Evolutionary conservation across 2,797 vertebrate genomes (phyloP), one percentile per base, ranked within the genome.

Genomic region (Ptychobarbus kaznakovi): DNA sequence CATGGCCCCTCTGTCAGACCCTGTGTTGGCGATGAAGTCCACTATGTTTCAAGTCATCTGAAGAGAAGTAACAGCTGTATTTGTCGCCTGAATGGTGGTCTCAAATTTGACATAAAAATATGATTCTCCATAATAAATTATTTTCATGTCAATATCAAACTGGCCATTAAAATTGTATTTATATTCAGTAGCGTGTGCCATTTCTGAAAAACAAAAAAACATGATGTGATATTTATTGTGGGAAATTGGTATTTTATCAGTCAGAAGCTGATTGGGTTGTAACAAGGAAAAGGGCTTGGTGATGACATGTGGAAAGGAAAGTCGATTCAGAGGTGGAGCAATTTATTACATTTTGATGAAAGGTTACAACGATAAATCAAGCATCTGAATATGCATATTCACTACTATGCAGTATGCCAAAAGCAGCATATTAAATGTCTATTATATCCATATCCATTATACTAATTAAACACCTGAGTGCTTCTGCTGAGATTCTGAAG

Each of bases 21-120:
- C 83, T 74, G 78, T 89, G 87, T 70, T 69, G 46, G 86, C 89
- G 86, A 93, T 88, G 87, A 82, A 80, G 81, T 87, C 88, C 89
- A 87, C 79, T 88, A 88, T 86, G 80, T 89, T 90, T 89, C 82
- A 76, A 44, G 73, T 89, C 88, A 84, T 81, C 85, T 87, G 49
- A 91, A 89, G 80, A 35, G 87, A 84, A 89, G 89, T 90, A 90
- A 92, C 84, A 61, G 85, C 88, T 89, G 88, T 89, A 90, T 86
- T 92, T 91, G 81, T 81, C 10, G 15, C 22, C 75, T 25, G 35
- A 61, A 78, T 58, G 75, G 35, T n/a, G 32, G 75, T 63, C 46
- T n/a, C 44, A 13, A 68, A 88, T 84, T 56, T 58, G 53, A 80
- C 72, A 86, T 73, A 68, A 87, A 11, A 63, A 78, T 16, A 32